These are phyloP conservation scores for Conops quadrifasciatus DNA, from an alignment of 2,888 invertebrate species.

Conservation along the genomic window DNA sequence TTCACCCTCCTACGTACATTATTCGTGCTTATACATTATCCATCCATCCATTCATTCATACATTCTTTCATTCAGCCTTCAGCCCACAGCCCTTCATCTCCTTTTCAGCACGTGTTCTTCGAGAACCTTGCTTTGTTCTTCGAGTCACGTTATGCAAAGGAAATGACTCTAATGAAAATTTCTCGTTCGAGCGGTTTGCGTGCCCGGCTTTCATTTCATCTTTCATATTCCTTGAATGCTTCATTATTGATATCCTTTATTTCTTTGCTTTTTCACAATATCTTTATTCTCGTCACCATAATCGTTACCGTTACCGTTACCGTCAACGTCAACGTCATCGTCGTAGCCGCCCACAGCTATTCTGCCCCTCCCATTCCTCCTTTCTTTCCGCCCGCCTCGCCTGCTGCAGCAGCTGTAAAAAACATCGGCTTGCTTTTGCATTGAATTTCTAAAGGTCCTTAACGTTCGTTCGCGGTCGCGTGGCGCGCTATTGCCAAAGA, in stretches of 20 bases:
- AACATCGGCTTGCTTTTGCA: background rate
- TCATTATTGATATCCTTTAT: slow-evolving; percentile 18
- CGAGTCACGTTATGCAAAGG: slow-evolving; percentile 49
- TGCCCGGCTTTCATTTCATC: background rate
- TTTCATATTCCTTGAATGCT: slow-evolving; percentile 18
- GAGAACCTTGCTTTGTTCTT: slow-evolving; percentile 31
- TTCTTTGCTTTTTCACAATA: slow-evolving; percentile 11
- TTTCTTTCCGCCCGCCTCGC: too few relatives aligned
- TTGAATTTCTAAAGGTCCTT: background rate
- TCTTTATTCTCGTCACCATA: slow-evolving; percentile 6
- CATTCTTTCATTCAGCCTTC: background rate
- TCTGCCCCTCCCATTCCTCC: background rate
- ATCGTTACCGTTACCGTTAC: background rate
- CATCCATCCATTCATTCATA: background rate
- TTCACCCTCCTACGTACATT: too few relatives aligned
- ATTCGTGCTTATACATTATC: too few relatives aligned
- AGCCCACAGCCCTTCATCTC: background rate
- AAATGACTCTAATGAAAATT: slow-evolving; percentile 55
- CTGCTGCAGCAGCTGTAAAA: background rate
- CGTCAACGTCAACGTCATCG: slow-evolving; percentile 10
- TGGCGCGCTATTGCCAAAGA: background rate
- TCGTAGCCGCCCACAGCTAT: background rate
- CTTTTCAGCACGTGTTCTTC: background rate
- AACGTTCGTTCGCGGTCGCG: background rate
- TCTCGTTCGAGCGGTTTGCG: slow-evolving; percentile 2